Base-by-base conservation (phyloP, 1,140 invertebrate genomes). In the Rhynchophorus ferrugineus region DNA sequence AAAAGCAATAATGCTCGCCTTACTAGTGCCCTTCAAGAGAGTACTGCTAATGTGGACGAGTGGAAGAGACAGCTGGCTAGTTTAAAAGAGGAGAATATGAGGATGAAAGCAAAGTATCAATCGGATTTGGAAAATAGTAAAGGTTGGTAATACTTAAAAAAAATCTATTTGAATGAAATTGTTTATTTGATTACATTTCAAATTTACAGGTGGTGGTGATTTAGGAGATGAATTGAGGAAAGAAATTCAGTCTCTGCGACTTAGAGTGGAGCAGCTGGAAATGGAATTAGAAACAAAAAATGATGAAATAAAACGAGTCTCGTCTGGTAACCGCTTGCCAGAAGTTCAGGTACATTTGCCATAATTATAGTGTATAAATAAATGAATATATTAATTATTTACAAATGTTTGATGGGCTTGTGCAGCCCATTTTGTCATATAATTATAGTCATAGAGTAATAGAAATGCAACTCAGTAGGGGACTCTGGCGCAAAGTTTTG, bases 11-110 rank as follows among this genome's bases (percentile, higher is more conserved):
- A 98, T 73, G 81, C 89, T 11, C 81, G 93, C 62, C 75, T 98
- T 61, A 97, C 94, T 6, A 91, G 89, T 63, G 94, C 94, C 7
- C 77, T 98, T 42, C 94, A 98, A 73, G 95, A 98, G 73, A 95
- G 90, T 57, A 97, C 92, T 19, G 89, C 92, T 34, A 98, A 98
- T 74, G 94, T 98, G 5, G 94, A 98, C 64, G 93, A 97, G 70
- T 98, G 95, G 95, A 97, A 98, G 74, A 81, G 91, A 59, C 94
- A 98, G 67, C 75, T 98, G 48, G 92, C 95, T 59, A 85, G 88
- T 29, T 94, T 96, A 65, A 94, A 96, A 74, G 94, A 98, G 65
- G 94, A 97, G 71, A 95, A 95, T 74, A 82, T 85, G 44, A 78
- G 89, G 52, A 81, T 96, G 58, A 92, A 94, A 72, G 82, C 80